Conservation (phyloP, 2,888 invertebrate species). For the Ectemnius cavifrons region DNA sequence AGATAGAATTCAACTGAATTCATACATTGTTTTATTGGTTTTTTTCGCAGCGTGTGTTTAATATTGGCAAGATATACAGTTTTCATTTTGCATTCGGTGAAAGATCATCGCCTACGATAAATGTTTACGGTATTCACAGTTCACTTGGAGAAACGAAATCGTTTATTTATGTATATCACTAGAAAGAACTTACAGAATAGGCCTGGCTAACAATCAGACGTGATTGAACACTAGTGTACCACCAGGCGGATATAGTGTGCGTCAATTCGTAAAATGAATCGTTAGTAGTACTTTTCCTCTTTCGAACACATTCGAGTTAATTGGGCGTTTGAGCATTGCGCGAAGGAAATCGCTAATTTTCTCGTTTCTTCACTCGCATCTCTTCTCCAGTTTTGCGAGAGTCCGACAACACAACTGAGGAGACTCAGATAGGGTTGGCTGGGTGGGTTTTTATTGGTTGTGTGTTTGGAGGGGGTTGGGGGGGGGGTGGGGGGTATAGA, state of each 20-base stretch:
- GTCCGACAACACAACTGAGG: no score
- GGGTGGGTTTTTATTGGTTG: no score
- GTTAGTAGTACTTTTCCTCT: constrained; percentile 28
- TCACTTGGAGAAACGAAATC: constrained; percentile 33
- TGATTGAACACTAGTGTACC: constrained; percentile 33
- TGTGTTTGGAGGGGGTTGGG: no score
- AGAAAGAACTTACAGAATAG: constrained; percentile 73
- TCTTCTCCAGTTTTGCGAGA: no score
- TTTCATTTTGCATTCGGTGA: constrained; percentile 58
- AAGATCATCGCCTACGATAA: constrained; percentile 32
- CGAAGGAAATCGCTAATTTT: constrained; percentile 13
- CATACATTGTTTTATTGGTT: constrained; percentile 71
- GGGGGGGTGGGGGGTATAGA: no score
- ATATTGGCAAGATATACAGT: constrained; percentile 76
- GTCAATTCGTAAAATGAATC: constrained; percentile 31
- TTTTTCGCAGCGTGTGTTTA: constrained; percentile 65
- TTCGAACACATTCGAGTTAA: constrained; percentile 42
- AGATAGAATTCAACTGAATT: constrained; percentile 61
- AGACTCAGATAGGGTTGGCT: no score
- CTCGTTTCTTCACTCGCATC: no score
- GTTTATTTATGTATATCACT: no score
- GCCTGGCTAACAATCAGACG: constrained; percentile 64
- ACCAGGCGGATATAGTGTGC: constrained; percentile 57
- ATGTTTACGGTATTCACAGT: constrained; percentile 36
- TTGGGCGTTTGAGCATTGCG: constrained; percentile 43